These are phyloP conservation scores for Rhinogobius similis DNA, from an alignment of 2,113 vertebrate species.

Conservation along the genomic window DNA sequence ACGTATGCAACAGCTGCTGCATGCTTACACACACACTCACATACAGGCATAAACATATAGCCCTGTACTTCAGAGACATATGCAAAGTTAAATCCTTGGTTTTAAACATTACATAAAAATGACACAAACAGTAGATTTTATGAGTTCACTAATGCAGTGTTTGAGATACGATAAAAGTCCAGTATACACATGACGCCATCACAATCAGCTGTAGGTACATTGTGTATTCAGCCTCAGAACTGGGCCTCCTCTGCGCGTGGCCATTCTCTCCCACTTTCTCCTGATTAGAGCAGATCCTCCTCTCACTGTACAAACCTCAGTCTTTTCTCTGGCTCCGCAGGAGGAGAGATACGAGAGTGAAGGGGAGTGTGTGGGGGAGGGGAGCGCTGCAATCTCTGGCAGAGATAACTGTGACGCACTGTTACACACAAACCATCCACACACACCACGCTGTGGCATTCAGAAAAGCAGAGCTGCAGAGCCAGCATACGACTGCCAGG, in stretches of 20 bases:
- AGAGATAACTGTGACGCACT: slow-evolving; percentile 70
- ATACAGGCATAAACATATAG: background rate
- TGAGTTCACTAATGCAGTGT: background rate
- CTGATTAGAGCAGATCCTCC: slow-evolving; percentile 37
- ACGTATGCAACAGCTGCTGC: slow-evolving; percentile 56
- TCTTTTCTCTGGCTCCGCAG: slow-evolving; percentile 42
- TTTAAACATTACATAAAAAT: slow-evolving; percentile 14
- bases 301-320: slow-evolving; percentile 19
- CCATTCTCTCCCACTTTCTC: slow-evolving; percentile 10
- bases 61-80: slow-evolving; percentile 1
- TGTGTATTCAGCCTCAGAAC: slow-evolving; percentile 6
- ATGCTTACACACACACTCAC: background rate
- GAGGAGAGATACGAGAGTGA: slow-evolving; percentile 48
- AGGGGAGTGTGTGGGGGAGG: slow-evolving; percentile 66
- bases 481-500: slow-evolving; percentile 13
- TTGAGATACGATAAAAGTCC: background rate
- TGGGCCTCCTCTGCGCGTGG: slow-evolving; percentile 7
- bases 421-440: slow-evolving; percentile 26
- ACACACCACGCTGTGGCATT: slow-evolving; percentile 49
- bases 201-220: slow-evolving; percentile 20
- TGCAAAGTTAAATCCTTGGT: slow-evolving; percentile 7
- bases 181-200: background rate
- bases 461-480: slow-evolving; percentile 30
- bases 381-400: slow-evolving; percentile 65
- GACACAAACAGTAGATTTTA: background rate